Base-by-base conservation (phyloP, 2,113 vertebrate genomes). In the Chunga burmeisteri region DNA sequence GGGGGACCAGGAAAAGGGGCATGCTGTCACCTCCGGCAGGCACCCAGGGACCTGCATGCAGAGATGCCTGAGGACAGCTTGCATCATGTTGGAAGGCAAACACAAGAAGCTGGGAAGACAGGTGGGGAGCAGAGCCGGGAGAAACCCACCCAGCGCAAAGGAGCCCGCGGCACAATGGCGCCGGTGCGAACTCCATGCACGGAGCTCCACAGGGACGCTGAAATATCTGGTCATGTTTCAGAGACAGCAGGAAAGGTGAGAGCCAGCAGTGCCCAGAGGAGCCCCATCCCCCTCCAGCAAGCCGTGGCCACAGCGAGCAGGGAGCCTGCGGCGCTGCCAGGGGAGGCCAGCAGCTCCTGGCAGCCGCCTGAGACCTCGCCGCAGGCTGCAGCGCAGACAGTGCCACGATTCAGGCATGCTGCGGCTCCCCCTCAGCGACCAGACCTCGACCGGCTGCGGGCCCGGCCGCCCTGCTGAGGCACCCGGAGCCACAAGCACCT, bases 91-190 rank as follows among this genome's bases (percentile, higher is more conserved):
- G 1, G 22, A 40, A 32, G 29, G 38, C 21, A 72, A 81, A 53
- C 3, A 0, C 20, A 55, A 40, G 65, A 61, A 74, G 34, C 25
- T 36, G 38, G 36, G 44, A 56, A 30, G 29, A 25, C 49, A 56
- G 22, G 55, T 10, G 50, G 15, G 25, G 20, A 79, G 55, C 70
- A 62, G n/a, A 74, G 36, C 34, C 38, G 13, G 46, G 30, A 81
- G 22, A 0, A 1, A 72, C 21, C 27, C 72, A 46, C 13, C 3
- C 83, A 27, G 34, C 0, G 1, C 71, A 58, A 49, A 58, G 59
- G 27, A 73, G 21, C 30, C 56, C 30, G 26, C 0, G 0, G 52
- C 34, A 65, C 0, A 1, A 30, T 0, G 6, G 17, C 2, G 8
- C 32, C 4, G 3, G 62, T 6, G 26, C 2, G 4, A 93, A 49